A percentile compares a stretch with the other conserved stretches of the same genome.
Evolutionary conservation across 2,113 vertebrate genomes (phyloP).

Genomic region (Pao palembangensis): DNA sequence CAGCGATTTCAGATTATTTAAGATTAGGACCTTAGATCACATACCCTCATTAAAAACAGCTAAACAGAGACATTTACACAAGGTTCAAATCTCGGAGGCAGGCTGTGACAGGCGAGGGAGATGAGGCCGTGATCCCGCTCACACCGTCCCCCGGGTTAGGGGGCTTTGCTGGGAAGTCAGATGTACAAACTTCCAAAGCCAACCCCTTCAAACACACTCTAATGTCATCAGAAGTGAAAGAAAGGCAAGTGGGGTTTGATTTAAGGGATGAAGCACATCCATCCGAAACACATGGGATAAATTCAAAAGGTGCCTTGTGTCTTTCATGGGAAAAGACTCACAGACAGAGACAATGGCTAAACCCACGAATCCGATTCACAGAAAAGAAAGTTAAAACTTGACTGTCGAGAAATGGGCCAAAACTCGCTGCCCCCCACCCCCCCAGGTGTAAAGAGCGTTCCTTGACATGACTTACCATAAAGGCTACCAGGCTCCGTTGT

Average conservation of each 20-base stretch:
- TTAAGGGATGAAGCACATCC: conserved; percentile 66
- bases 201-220: conserved; percentile 63
- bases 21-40: conserved; percentile 72
- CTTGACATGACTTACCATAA: conserved; percentile 86
- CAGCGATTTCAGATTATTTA: conserved; percentile 71
- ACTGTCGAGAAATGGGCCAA: conserved; percentile 62
- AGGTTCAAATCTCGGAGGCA: conserved; percentile 64
- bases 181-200: conserved; percentile 60
- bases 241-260: conserved; percentile 70
- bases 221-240: conserved; percentile 63
- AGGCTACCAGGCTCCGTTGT: conserved; percentile 84
- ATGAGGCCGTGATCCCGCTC: conserved; percentile 63
- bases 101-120: conserved; percentile 60
- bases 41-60: conserved; percentile 72
- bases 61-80: conserved; percentile 74
- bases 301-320: conserved; percentile 51
- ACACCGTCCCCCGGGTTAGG: conserved; percentile 58
- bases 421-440: conserved; percentile 60
- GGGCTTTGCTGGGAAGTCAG: conserved; percentile 70
- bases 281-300: conserved; percentile 46
- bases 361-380: conserved; percentile 50
- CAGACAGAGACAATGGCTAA: conserved; percentile 45
- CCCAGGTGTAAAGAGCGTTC: conserved; percentile 62
- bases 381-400: conserved; percentile 55
- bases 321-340: conserved; percentile 50